Evolutionary conservation across 2,888 invertebrate genomes (phyloP).

Genomic region (Nomada lathburiana): DNA sequence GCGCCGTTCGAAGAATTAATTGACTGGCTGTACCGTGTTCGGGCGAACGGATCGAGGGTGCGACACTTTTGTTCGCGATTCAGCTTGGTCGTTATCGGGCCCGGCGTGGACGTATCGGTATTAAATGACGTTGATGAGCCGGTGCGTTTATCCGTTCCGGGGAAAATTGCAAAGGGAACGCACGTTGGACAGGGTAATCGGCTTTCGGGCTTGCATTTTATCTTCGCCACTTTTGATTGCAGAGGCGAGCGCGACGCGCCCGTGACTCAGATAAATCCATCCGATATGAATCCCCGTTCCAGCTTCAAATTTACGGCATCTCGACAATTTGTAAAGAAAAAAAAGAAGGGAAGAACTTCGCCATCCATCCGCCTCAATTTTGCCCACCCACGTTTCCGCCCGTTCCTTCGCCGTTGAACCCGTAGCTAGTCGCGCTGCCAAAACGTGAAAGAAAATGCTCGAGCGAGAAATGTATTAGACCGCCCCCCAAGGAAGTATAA

Average conservation of each 20-base stretch:
- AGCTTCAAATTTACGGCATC: constrained; percentile 37
- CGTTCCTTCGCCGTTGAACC: too few relatives aligned
- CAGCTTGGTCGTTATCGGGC: constrained; percentile 48
- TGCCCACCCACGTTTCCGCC: neutral
- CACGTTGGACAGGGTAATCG: constrained; percentile 60
- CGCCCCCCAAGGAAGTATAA: neutral
- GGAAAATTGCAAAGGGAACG: constrained; percentile 61
- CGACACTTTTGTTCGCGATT: constrained; percentile 50
- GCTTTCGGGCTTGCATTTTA: constrained; percentile 63
- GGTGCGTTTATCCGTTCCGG: constrained; percentile 20
- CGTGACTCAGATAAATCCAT: constrained; percentile 60
- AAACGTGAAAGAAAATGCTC: too few relatives aligned
- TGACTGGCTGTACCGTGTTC: constrained; percentile 20
- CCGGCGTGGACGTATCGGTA: constrained; percentile 58
- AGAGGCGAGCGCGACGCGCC: constrained; percentile 37
- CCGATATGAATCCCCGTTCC: constrained; percentile 32
- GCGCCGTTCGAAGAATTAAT: constrained; percentile 37
- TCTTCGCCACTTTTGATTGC: constrained; percentile 60
- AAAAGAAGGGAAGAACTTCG: too few relatives aligned
- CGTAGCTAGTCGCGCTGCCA: too few relatives aligned
- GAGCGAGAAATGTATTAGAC: neutral
- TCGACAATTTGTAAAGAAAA: constrained; percentile 27
- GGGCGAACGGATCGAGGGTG: constrained; percentile 30
- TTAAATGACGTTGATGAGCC: constrained; percentile 60
- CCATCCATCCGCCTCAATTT: neutral